Evolutionary conservation across 1,140 invertebrate species (phyloP).

Genomic region (Euura lappo): DNA sequence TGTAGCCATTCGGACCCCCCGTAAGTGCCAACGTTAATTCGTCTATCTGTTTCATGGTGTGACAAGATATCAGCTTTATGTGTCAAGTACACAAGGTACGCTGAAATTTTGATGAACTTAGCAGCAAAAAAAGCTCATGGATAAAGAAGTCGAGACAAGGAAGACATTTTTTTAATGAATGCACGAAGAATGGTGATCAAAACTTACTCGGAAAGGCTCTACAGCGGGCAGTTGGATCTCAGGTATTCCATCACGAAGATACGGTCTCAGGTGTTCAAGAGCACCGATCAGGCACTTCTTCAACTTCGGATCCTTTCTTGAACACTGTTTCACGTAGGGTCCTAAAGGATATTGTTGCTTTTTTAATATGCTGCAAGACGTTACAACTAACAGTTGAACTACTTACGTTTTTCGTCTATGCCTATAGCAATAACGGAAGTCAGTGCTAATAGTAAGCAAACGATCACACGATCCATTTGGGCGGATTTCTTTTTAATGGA

Average conservation of each 20-base stretch:
- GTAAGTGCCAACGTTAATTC: constrained; percentile 71
- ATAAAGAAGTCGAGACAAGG: no score
- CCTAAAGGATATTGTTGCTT: neutral
- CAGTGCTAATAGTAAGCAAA: neutral
- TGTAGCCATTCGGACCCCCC: constrained; percentile 73
- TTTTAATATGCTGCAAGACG: no score
- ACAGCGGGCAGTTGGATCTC: constrained; percentile 74
- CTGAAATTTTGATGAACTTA: no score
- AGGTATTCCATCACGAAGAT: constrained; percentile 69
- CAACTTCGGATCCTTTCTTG: constrained; percentile 68
- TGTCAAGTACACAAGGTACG: no score
- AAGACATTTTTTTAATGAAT: no score
- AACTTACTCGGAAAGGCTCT: constrained; percentile 69
- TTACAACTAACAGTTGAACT: neutral
- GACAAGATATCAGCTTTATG: neutral
- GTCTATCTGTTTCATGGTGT: constrained; percentile 61
- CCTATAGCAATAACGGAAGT: neutral
- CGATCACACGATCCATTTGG: neutral
- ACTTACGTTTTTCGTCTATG: neutral
- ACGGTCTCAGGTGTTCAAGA: constrained; percentile 70
- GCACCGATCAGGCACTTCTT: constrained; percentile 67
- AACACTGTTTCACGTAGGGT: constrained; percentile 72
- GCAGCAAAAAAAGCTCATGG: no score
- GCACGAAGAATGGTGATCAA: neutral
- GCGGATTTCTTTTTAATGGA: neutral